A percentile compares a stretch with the other conserved stretches of the same genome.
phyloP scores from a whole-genome alignment of 2,113 vertebrate genomes.

The Conger conger region DNA sequence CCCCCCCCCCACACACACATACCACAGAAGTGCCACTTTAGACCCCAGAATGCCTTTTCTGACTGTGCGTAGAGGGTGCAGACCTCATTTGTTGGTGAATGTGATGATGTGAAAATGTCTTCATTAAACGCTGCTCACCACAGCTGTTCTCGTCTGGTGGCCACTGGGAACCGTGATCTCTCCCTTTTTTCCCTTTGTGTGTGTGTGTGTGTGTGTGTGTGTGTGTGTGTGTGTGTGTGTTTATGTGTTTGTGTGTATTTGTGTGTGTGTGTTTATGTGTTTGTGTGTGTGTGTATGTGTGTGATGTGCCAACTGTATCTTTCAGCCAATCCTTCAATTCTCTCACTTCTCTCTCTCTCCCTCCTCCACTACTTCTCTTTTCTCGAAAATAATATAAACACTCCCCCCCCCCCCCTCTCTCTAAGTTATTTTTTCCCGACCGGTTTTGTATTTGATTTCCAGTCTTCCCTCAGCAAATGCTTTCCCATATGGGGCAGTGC shows the following conservation, averaged over 20 bases:
- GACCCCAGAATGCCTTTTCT: not conserved
- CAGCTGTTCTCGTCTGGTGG: not conserved
- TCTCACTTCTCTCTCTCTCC: not conserved
- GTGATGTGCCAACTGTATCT: not conserved
- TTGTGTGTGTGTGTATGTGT: not conserved
- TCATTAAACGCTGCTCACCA: not conserved
- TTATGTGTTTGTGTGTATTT: not conserved
- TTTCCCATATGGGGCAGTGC: conserved; percentile 50
- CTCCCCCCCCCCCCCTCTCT: conserved; percentile 1
- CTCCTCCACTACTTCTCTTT: conserved; percentile 3
- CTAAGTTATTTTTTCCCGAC: conserved; percentile 9
- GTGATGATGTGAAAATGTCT: not conserved
- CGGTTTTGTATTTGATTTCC: conserved; percentile 25
- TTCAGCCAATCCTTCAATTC: not conserved
- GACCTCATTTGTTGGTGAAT: not conserved
- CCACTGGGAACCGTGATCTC: not conserved
- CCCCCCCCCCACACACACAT: not conserved
- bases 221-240: no score
- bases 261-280: no score
- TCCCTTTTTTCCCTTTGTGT: not conserved
- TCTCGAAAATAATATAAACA: conserved; percentile 18
- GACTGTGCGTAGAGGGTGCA: not conserved
- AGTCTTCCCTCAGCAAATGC: conserved; percentile 32
- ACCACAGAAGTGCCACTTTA: not conserved
- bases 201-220: no score